These are phyloP conservation scores for Pandion haliaetus DNA, from an alignment of 2,113 vertebrate species.

Conservation along the genomic window DNA sequence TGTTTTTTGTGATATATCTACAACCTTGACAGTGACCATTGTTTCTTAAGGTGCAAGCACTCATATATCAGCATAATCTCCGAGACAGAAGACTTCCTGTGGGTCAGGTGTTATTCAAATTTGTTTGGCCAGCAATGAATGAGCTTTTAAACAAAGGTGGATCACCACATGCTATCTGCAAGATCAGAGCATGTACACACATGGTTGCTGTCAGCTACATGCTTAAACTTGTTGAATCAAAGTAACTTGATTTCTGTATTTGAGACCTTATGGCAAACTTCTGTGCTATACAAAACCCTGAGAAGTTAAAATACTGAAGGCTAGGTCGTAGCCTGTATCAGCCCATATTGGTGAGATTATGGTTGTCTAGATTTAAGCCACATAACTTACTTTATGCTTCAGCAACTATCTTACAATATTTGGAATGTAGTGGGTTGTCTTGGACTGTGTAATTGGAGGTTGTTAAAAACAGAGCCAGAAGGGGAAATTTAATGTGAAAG, in stretches of 20 bases:
- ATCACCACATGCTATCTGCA: background rate
- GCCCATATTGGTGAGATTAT: background rate
- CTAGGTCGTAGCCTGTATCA: fast-evolving
- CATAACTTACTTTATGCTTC: background rate
- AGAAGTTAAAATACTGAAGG: background rate
- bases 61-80: background rate
- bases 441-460: background rate
- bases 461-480: background rate
- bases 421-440: background rate
- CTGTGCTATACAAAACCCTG: background rate
- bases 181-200: background rate
- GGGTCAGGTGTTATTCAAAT: background rate
- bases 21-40: background rate
- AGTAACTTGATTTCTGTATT: background rate
- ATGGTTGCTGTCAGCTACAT: background rate
- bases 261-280: background rate
- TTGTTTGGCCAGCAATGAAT: background rate
- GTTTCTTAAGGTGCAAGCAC: background rate
- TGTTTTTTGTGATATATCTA: background rate
- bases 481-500: background rate
- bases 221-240: background rate
- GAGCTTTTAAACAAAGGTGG: background rate
- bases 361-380: background rate
- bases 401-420: background rate
- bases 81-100: background rate